Evolutionary conservation across 2,797 vertebrate genomes (phyloP).

Genomic region (Propithecus deckenii): DNA sequence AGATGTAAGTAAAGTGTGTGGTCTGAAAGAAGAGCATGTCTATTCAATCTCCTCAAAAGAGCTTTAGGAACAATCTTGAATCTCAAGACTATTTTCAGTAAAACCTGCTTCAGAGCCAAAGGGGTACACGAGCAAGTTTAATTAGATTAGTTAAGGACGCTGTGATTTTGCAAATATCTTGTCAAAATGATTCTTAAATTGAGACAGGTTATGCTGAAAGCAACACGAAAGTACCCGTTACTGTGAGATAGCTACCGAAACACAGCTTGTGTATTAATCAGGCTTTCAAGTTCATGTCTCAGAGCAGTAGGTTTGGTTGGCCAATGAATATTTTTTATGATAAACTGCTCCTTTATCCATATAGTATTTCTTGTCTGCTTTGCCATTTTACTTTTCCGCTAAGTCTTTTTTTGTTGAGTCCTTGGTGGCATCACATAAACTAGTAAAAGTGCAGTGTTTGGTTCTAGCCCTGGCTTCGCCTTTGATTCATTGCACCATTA

Average conservation of each 20-base stretch:
- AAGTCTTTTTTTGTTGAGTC: not conserved
- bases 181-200: not conserved
- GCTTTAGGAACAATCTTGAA: not conserved
- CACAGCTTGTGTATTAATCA: not conserved
- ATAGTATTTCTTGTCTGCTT: not conserved
- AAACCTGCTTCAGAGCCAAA: conserved; percentile 5
- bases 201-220: not conserved
- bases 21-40: conserved; percentile 26
- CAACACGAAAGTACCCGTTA: not conserved
- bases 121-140: not conserved
- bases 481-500: not conserved
- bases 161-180: not conserved
- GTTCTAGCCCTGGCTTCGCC: not conserved
- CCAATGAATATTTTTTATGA: not conserved
- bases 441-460: not conserved
- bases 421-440: not conserved
- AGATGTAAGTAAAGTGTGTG: conserved; percentile 52
- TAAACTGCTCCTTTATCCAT: not conserved
- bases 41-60: not conserved
- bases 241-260: not conserved
- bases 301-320: not conserved
- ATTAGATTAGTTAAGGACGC: not conserved
- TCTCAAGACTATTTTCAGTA: not conserved
- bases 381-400: not conserved
- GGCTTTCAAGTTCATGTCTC: not conserved